Evolutionary conservation across 2,888 invertebrate species (phyloP).

Genomic region (Drosophila algonquin): DNA sequence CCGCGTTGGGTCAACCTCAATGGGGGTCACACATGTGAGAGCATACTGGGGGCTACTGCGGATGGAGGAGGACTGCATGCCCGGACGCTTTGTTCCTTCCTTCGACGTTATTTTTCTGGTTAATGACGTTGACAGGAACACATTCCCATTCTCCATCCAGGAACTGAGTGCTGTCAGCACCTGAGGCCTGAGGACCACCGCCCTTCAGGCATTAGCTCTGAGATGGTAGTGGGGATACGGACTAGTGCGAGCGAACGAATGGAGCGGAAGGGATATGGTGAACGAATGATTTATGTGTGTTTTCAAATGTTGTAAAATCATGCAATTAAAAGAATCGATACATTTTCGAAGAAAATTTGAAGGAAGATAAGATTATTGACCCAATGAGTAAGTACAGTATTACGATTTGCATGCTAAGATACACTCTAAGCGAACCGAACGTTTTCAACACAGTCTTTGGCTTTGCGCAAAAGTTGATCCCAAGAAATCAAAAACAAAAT

Average conservation of each 20-base stretch:
- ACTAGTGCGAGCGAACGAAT: not conserved
- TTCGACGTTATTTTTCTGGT: slow-evolving; percentile 54
- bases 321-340: too few species aligned
- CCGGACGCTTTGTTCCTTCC: slow-evolving; percentile 32
- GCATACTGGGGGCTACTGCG: slow-evolving; percentile 27
- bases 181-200: slow-evolving; percentile 20
- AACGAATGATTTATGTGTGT: not conserved
- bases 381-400: too few species aligned
- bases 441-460: too few species aligned
- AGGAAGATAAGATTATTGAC: too few species aligned
- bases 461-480: too few species aligned
- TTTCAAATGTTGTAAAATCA: too few species aligned
- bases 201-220: not conserved
- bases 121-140: slow-evolving; percentile 79
- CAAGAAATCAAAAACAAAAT: too few species aligned
- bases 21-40: slow-evolving; percentile 41
- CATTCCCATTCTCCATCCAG: slow-evolving; percentile 1
- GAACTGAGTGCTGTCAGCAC: slow-evolving; percentile 39
- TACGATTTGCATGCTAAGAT: too few species aligned
- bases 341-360: too few species aligned
- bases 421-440: too few species aligned
- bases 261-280: too few species aligned
- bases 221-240: not conserved
- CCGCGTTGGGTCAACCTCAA: slow-evolving; percentile 36
- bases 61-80: slow-evolving; percentile 15